Evolutionary conservation across 1,140 invertebrate species (phyloP).

Genomic region (Aleiodes sp.): DNA sequence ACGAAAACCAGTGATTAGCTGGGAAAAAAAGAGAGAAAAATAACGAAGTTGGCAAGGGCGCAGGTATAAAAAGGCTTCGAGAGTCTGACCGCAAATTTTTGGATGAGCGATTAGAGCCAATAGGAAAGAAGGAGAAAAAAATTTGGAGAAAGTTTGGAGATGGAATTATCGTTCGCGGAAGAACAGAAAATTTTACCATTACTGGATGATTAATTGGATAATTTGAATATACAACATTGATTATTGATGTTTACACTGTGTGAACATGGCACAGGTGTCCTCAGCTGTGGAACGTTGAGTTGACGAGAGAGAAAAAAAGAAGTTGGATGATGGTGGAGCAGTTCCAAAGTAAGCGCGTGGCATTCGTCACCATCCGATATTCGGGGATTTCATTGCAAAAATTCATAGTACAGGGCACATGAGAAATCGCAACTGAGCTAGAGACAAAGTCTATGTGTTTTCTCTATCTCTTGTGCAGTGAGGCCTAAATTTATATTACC

Average conservation of each 20-base stretch:
- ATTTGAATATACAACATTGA: too few relatives aligned
- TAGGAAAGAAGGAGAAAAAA: neutral
- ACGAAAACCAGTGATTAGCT: neutral
- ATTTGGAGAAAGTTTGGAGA: neutral
- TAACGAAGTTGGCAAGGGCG: constrained; percentile 10
- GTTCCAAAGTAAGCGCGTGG: constrained; percentile 52
- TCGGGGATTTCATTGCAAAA: constrained; percentile 38
- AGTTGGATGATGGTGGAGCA: constrained; percentile 40
- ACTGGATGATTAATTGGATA: too few relatives aligned
- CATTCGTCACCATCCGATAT: constrained; percentile 53
- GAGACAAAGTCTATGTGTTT: constrained; percentile 4
- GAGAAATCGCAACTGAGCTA: neutral
- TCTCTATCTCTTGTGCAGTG: constrained; percentile 4
- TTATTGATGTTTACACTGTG: neutral
- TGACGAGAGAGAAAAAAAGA: neutral
- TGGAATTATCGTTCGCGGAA: too few relatives aligned
- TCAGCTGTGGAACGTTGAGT: too few relatives aligned
- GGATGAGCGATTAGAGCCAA: neutral
- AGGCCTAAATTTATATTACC: constrained; percentile 21
- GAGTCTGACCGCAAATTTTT: neutral
- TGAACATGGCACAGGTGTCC: neutral
- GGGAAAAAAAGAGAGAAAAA: constrained; percentile 7
- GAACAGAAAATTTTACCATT: too few relatives aligned
- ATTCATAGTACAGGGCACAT: too few relatives aligned
- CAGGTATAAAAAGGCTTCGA: neutral